These are phyloP conservation scores for Tupaia tana DNA, from an alignment of 2,113 vertebrate species.

Conservation along the genomic window DNA sequence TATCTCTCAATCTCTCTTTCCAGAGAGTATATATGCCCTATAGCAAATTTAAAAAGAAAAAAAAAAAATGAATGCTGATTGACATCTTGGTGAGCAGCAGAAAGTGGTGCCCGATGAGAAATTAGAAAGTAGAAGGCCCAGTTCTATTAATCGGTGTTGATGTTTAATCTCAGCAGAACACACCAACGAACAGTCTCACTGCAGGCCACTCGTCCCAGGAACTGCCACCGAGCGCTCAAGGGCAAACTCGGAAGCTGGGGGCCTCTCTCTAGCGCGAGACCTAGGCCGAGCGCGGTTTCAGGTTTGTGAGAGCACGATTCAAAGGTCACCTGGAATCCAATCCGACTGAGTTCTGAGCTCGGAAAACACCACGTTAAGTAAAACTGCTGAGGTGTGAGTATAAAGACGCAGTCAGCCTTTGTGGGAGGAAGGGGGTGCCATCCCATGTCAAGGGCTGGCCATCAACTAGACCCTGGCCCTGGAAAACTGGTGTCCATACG, in stretches of 20 bases:
- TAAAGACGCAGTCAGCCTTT: accelerated
- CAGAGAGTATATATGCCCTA: no score
- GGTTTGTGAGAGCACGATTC: background rate
- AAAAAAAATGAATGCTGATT: background rate
- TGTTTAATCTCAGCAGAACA: background rate
- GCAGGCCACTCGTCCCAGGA: accelerated
- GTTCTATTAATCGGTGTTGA: background rate
- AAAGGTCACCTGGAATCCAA: background rate
- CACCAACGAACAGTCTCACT: accelerated
- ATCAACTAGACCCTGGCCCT: background rate
- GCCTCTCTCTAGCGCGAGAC: background rate
- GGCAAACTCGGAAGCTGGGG: background rate
- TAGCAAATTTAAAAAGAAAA: no score
- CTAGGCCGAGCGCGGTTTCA: background rate
- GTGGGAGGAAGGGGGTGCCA: background rate
- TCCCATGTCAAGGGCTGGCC: background rate
- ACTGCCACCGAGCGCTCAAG: accelerated
- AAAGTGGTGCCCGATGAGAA: background rate
- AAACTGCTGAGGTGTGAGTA: background rate
- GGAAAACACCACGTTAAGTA: background rate
- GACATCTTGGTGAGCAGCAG: background rate
- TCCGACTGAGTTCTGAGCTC: background rate
- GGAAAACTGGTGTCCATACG: accelerated
- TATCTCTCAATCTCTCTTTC: no score
- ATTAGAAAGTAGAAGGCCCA: background rate